Evolutionary conservation across 2,113 vertebrate species (phyloP).

Genomic region (Boulengeromyrus knoepffleri): DNA sequence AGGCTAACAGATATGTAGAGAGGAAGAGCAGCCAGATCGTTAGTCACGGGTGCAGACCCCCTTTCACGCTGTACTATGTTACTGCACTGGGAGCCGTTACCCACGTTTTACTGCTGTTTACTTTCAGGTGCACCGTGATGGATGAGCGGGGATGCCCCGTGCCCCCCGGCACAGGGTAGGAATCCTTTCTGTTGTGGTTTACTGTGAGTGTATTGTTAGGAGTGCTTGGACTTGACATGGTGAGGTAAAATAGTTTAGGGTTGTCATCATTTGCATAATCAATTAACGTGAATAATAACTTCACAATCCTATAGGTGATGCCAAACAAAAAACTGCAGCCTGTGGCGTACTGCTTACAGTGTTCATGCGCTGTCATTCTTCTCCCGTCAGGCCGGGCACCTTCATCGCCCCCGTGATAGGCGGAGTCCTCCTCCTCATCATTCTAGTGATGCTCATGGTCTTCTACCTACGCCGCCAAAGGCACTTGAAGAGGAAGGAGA

Average conservation of each 20-base stretch:
- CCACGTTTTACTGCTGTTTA: conserved; percentile 17
- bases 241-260: background rate
- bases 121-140: conserved; percentile 69
- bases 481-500: conserved; percentile 79
- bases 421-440: conserved; percentile 73
- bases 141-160: conserved; percentile 82
- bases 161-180: conserved; percentile 77
- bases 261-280: background rate
- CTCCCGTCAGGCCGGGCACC: conserved; percentile 64
- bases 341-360: background rate
- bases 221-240: background rate
- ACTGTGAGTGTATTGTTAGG: background rate
- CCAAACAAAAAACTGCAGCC: background rate
- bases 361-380: background rate
- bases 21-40: background rate
- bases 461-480: conserved; percentile 72
- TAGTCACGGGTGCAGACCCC: background rate
- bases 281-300: background rate
- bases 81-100: background rate
- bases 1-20: background rate
- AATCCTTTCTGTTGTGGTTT: background rate
- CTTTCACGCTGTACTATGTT: background rate
- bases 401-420: conserved; percentile 77
- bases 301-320: background rate
- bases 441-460: conserved; percentile 65